A percentile compares a stretch with the other conserved stretches of the same genome.
phyloP scores from a whole-genome alignment of 1,140 invertebrate genomes.

The Pseudobourletiella spinata region DNA sequence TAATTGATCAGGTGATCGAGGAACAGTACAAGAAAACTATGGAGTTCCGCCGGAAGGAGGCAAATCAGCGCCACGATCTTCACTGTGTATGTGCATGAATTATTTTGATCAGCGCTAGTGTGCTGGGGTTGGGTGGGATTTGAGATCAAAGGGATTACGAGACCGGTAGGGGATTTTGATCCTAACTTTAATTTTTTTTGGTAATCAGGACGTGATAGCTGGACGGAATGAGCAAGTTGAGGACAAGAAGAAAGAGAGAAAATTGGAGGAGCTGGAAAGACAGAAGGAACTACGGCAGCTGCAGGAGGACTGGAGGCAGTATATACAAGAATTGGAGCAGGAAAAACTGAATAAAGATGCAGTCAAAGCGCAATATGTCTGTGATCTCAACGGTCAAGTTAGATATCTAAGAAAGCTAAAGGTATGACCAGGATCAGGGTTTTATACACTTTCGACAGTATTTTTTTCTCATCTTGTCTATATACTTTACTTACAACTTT shows the following conservation, averaged over 20 bases:
- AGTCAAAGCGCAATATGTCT: slow-evolving; percentile 15
- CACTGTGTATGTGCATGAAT: slow-evolving; percentile 13
- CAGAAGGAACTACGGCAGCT: slow-evolving; percentile 15
- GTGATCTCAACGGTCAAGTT: slow-evolving; percentile 25
- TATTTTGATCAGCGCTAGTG: not conserved
- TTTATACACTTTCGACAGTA: not conserved
- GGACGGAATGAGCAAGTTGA: slow-evolving; percentile 23
- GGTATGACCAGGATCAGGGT: not conserved
- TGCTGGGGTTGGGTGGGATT: not conserved
- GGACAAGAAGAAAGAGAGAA: slow-evolving; percentile 14
- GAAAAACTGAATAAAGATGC: slow-evolving; percentile 9
- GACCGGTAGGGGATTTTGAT: not conserved
- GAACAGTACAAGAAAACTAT: slow-evolving; percentile 27
- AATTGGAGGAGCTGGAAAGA: slow-evolving; percentile 18
- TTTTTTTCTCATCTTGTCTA: not conserved
- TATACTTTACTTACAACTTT: slow-evolving; percentile 7
- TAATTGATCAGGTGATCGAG: slow-evolving; percentile 31
- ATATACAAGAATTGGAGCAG: slow-evolving; percentile 23
- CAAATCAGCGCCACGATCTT: slow-evolving; percentile 16
- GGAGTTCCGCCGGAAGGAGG: slow-evolving; percentile 14
- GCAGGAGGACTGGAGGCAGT: slow-evolving; percentile 28
- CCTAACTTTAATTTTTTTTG: not conserved
- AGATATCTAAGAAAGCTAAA: slow-evolving; percentile 12
- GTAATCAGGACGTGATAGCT: slow-evolving; percentile 21
- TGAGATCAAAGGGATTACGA: not conserved